Base-by-base conservation (phyloP, 1,140 invertebrate genomes). In the Eupeodes corollae region DNA sequence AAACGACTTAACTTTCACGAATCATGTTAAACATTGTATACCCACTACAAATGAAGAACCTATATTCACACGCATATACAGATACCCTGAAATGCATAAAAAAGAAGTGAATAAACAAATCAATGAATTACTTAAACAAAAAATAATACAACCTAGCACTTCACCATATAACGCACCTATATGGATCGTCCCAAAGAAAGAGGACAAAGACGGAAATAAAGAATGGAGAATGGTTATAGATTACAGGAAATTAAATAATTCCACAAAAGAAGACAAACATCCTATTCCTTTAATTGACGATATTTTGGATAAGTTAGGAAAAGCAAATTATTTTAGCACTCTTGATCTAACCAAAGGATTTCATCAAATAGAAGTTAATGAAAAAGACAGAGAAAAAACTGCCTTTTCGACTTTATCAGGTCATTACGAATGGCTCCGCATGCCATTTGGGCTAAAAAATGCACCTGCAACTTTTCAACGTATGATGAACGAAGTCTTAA, bases 231-330 rank as follows among this genome's bases (percentile, higher is more conserved):
- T n/a, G n/a, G n/a, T n/a, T n/a, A n/a, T n/a, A n/a, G n/a, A n/a
- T n/a, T n/a, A n/a, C n/a, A n/a, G n/a, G n/a, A n/a, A n/a, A n/a
- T n/a, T n/a, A n/a, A n/a, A n/a, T n/a, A n/a, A n/a, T n/a, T n/a
- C n/a, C n/a, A n/a, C n/a, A n/a, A n/a, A n/a, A n/a, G n/a, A n/a
- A n/a, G n/a, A n/a, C n/a, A 48, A 47, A 19, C 74, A 60, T 53
- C 74, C 75, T 1, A 45, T 78, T 5, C 73, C 73, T 11, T 54
- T 59, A 9, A 69, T 75, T 13, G 62, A 69, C 15, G 66, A 72
- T 12, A 66, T 57, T 15, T 51, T 78, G 9, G 61, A 69, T 46
- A 48, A 49, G 9, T 39, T 75, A 32, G 56, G 53, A 13, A 56
- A 56, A 2, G 50, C 60, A 5, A 51, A 52, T 32, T 61, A 56